A percentile compares a stretch with the other conserved stretches of the same genome.
Conservation (phyloP, 2,888 invertebrate genomes). For the Caenorhabditis macrosperma region DNA sequence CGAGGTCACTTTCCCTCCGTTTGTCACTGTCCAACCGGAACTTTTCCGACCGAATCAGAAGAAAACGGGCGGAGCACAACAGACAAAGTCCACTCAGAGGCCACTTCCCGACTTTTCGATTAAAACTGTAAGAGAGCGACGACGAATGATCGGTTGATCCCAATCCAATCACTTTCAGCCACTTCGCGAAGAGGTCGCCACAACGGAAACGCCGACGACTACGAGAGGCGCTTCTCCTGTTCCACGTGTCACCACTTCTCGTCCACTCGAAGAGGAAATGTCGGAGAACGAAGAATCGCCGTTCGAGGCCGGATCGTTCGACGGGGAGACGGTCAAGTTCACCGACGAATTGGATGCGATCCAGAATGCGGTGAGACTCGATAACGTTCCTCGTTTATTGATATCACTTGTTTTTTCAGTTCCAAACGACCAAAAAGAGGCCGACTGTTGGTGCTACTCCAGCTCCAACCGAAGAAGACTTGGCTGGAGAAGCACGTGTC, state of each 20-base stretch:
- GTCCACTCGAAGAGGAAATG: slow-evolving; percentile 31
- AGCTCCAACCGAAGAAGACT: slow-evolving; percentile 6
- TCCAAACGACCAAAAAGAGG: slow-evolving; percentile 44
- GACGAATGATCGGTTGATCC: too few species aligned
- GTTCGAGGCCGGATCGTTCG: slow-evolving; percentile 48
- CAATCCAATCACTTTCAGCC: slow-evolving; percentile 29
- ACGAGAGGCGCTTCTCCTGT: background rate
- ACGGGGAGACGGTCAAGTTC: slow-evolving; percentile 31
- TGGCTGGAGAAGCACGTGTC: slow-evolving; percentile 24
- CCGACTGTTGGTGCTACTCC: slow-evolving; percentile 11
- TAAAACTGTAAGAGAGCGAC: slow-evolving; percentile 47
- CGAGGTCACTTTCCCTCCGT: slow-evolving; percentile 76
- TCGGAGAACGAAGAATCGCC: slow-evolving; percentile 51
- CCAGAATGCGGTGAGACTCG: slow-evolving; percentile 28
- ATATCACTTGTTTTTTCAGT: slow-evolving; percentile 17
- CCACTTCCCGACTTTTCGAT: slow-evolving; percentile 64
- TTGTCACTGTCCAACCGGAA: slow-evolving; percentile 76
- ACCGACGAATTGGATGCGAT: slow-evolving; percentile 30
- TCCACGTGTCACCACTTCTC: slow-evolving; percentile 12
- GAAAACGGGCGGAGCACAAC: background rate
- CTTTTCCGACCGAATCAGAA: slow-evolving; percentile 58
- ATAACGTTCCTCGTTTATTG: background rate
- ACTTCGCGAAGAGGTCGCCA: slow-evolving; percentile 36
- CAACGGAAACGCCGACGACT: background rate
- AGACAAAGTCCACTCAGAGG: slow-evolving; percentile 18